Evolutionary conservation across 2,888 invertebrate genomes (phyloP), one percentile per base, ranked within the genome.

Genomic region (Acleris sparsana): DNA sequence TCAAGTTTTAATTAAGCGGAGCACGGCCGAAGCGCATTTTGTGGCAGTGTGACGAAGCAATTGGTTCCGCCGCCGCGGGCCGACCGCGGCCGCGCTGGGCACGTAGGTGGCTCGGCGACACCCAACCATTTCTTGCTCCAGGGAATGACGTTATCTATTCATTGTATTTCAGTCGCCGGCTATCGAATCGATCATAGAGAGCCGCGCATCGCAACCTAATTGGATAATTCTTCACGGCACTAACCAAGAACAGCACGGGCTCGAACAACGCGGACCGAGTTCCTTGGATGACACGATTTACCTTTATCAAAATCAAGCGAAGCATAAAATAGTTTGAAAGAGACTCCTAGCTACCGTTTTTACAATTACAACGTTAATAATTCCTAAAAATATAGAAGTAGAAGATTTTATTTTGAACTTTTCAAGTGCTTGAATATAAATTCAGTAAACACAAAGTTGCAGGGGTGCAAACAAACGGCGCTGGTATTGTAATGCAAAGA

Each of bases 1-100:
- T 86, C 84, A 86, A 79, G 81, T 88, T 89, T 90, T 91, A 90
- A 92, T 91, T 91, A 91, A 88, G 83, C 87, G 83, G 74, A 83
- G 85, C 89, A 84, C 80, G 80, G 82, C 75, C 78, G 77, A 82
- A 80, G 84, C 85, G 87, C 86, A 81, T 89, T 88, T 88, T 72
- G 86, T 86, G 74, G 83, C 83, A 77, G 85, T 86, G 87, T 89
- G 89, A 88, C 90, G 84, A 78, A 91, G 77, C 85, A 80, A 92
- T 92, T 85, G 82, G 91, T 87, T 87, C 82, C 88, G 84, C 85
- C 80, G 83, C 84, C 80, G 82, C 78, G 73, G 79, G 76, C 80
- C 73, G 72, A 70, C 73, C 73, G 62, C 29, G 58, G 55, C 63
- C 52, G 57, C 73, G 71, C 75, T 75, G 71, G 77, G 85, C 88